Conservation (phyloP, 2,888 invertebrate genomes). For the Ischnus inquisitorius region DNA sequence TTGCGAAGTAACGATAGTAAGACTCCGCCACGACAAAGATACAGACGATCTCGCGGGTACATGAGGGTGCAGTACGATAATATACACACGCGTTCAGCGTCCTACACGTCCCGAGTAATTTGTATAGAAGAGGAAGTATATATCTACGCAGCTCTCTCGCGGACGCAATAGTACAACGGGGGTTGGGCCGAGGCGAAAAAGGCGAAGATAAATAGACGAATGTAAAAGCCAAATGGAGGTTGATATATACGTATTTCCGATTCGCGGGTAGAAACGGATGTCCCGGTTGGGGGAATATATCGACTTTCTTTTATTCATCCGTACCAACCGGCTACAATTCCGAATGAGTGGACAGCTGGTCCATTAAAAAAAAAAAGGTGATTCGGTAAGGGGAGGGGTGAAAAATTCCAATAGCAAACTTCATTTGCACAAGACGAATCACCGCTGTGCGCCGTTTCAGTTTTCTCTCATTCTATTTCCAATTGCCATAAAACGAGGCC, state of each 20-base stretch:
- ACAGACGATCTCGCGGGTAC: not conserved
- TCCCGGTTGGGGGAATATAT: not conserved
- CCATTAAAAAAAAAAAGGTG: not conserved
- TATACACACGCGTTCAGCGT: not conserved
- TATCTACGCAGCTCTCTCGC: not conserved
- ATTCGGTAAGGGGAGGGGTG: not conserved
- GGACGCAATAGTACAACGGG: not conserved
- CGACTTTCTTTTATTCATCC: conserved; percentile 1
- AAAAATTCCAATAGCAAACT: conserved; percentile 46
- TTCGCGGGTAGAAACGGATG: not conserved
- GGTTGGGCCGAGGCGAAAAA: not conserved
- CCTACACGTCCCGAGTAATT: not conserved
- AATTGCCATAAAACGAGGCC: conserved; percentile 57
- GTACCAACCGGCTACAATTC: not conserved
- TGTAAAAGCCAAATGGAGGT: not conserved
- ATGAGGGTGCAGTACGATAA: not conserved
- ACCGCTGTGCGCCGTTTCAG: conserved; percentile 20
- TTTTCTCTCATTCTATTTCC: conserved; percentile 38
- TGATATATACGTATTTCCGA: not conserved
- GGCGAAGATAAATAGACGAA: not conserved
- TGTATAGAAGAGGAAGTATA: not conserved
- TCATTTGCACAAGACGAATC: conserved; percentile 52
- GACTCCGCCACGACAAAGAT: conserved; percentile 3
- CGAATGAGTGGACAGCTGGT: not conserved
- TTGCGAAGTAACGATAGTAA: conserved; percentile 6